Evolutionary conservation across 2,888 invertebrate genomes (phyloP).

Genomic region (Oligia fasciuncula): DNA sequence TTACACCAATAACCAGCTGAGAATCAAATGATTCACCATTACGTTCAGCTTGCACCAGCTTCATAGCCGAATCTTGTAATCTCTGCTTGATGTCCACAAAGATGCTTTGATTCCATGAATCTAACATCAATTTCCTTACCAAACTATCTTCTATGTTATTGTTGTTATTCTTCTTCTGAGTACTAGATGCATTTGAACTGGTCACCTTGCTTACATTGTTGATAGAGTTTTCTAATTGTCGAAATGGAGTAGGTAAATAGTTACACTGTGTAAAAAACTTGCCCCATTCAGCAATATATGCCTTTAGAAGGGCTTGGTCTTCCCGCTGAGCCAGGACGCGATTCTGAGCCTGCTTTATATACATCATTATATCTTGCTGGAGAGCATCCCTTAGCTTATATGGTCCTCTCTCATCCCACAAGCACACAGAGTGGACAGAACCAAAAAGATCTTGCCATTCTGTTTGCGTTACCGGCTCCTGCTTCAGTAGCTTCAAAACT

Average conservation of each 20-base stretch:
- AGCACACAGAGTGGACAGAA: conserved; percentile 97
- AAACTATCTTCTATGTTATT: conserved; percentile 96
- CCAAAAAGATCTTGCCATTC: conserved; percentile 99
- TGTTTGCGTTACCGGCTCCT: conserved; percentile 97
- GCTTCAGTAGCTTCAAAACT: conserved; percentile 97
- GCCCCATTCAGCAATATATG: conserved; percentile 99
- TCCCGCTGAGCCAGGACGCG: conserved; percentile 97
- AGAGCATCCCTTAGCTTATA: conserved; percentile 96
- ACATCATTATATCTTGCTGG: conserved; percentile 97
- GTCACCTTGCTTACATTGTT: conserved; percentile 89
- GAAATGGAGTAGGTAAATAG: conserved; percentile 98
- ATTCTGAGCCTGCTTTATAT: conserved; percentile 97
- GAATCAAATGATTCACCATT: conserved; percentile 99
- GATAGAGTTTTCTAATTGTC: conserved; percentile 96
- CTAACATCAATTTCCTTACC: conserved; percentile 98
- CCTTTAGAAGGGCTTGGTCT: conserved; percentile 98
- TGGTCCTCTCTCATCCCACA: conserved; percentile 99
- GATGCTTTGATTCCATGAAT: conserved; percentile 99
- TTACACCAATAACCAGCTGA: conserved; percentile 98
- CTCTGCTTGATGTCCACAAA: conserved; percentile 98
- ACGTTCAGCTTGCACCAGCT: conserved; percentile 98
- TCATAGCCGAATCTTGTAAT: conserved; percentile 98
- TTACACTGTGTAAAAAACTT: conserved; percentile 99
- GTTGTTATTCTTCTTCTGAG: conserved; percentile 88
- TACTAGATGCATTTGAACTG: conserved; percentile 81